phyloP scores from a whole-genome alignment of 2,797 vertebrate species.

The Parotocinclus haroldoi region DNA sequence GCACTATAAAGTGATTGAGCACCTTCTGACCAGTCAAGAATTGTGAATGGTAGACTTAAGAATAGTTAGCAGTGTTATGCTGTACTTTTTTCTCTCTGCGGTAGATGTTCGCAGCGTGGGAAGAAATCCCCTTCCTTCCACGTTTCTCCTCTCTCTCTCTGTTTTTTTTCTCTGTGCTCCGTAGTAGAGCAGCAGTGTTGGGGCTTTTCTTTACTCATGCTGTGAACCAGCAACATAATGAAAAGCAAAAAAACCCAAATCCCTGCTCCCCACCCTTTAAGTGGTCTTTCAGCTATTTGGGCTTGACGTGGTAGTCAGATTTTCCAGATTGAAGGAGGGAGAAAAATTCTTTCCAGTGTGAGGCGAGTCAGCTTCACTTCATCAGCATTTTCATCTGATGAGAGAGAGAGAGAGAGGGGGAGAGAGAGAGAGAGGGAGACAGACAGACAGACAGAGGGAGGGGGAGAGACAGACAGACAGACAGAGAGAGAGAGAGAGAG shows the following conservation, averaged over 20 bases:
- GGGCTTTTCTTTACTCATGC: conserved; percentile 40
- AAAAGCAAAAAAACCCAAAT: conserved; percentile 41
- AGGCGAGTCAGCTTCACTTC: conserved; percentile 34
- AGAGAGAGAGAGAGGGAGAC: no score
- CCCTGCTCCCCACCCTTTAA: conserved; percentile 37
- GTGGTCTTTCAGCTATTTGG: conserved; percentile 40
- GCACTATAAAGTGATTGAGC: no score
- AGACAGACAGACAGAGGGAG: no score
- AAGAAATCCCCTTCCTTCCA: conserved; percentile 29
- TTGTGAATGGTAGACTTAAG: no score
- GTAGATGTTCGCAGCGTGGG: conserved; percentile 33
- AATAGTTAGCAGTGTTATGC: neutral
- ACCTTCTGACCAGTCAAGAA: no score
- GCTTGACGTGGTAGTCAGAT: conserved; percentile 45
- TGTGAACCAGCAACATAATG: conserved; percentile 41
- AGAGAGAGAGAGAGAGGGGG: no score
- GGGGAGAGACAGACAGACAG: no score
- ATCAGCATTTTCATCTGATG: conserved; percentile 38
- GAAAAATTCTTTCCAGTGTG: conserved; percentile 48
- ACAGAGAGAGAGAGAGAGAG: no score
- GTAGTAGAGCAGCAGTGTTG: conserved; percentile 24
- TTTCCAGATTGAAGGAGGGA: conserved; percentile 47
- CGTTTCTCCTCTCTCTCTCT: conserved; percentile 24
- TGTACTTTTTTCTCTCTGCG: neutral
- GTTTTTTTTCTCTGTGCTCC: neutral